Conservation (phyloP, 35 echinoderm and acorn worm species). For the Eucidaris tribuloides region DNA sequence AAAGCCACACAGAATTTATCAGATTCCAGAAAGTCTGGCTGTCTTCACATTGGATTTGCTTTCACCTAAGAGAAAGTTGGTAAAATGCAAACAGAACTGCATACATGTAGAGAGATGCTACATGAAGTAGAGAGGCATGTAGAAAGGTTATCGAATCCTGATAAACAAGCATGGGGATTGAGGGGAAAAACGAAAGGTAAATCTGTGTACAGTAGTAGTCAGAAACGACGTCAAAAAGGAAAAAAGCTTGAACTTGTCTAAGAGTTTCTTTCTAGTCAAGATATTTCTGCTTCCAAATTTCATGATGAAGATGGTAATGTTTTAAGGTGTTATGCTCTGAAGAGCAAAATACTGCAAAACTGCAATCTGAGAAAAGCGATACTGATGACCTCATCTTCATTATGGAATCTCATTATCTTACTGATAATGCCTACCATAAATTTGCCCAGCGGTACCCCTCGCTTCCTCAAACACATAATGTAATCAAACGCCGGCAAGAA, state of each 20-base stretch:
- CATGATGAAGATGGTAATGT: conserved; percentile 47
- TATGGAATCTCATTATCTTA: conserved; percentile 48
- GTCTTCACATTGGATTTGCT: too few relatives aligned
- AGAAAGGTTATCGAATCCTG: conserved; percentile 25
- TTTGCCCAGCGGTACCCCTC: conserved; percentile 11
- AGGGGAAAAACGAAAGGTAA: conserved; percentile 35
- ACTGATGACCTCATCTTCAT: conserved; percentile 60
- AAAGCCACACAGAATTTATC: too few relatives aligned
- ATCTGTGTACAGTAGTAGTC: conserved; percentile 35
- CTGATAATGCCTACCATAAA: conserved; percentile 49
- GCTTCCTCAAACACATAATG: conserved; percentile 14
- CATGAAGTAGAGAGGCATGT: conserved; percentile 41
- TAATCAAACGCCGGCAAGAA: conserved; percentile 33
- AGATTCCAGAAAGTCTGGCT: too few relatives aligned
- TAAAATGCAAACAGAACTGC: too few relatives aligned
- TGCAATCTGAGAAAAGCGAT: background rate
- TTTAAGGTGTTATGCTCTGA: conserved; percentile 1
- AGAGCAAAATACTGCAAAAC: background rate
- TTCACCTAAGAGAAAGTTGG: too few relatives aligned
- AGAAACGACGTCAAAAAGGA: conserved; percentile 31
- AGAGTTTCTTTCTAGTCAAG: background rate
- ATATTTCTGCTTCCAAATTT: conserved; percentile 19
- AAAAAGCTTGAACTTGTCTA: background rate
- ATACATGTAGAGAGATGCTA: conserved; percentile 24
- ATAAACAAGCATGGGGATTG: conserved; percentile 25